These are phyloP conservation scores for Stomorhina lunata DNA, from an alignment of 2,888 invertebrate species.

Conservation along the genomic window DNA sequence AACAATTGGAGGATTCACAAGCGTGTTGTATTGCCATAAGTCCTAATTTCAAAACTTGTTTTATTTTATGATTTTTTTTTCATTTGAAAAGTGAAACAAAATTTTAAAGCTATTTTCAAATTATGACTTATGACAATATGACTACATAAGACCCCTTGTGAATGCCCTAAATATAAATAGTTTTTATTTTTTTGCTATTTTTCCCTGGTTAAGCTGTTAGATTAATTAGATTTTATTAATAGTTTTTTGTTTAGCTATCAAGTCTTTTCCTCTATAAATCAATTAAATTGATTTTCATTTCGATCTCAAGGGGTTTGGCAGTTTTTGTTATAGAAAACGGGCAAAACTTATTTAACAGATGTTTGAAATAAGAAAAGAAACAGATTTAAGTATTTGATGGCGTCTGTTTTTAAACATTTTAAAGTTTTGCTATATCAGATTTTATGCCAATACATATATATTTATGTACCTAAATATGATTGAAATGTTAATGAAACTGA, in stretches of 20 bases:
- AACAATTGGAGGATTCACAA: no score
- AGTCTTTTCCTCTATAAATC: neutral
- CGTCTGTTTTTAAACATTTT: neutral
- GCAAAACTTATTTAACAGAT: neutral
- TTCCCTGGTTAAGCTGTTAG: neutral
- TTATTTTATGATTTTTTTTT: no score
- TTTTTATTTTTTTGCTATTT: neutral
- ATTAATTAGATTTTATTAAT: neutral
- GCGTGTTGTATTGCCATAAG: no score
- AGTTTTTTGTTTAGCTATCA: neutral
- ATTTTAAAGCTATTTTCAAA: no score
- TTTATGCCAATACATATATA: no score
- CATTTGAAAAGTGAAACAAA: no score
- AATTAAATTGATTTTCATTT: neutral
- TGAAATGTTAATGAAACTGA: no score
- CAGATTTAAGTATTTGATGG: neutral
- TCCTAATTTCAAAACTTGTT: no score
- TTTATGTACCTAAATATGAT: no score
- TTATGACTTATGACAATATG: no score
- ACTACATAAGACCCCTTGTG: neutral
- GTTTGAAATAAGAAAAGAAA: neutral
- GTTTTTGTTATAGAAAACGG: neutral
- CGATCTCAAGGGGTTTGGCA: neutral
- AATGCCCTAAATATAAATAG: neutral
- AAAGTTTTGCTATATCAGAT: no score